phyloP scores from a whole-genome alignment of 2,888 invertebrate species.

The Uropetala carovei region DNA sequence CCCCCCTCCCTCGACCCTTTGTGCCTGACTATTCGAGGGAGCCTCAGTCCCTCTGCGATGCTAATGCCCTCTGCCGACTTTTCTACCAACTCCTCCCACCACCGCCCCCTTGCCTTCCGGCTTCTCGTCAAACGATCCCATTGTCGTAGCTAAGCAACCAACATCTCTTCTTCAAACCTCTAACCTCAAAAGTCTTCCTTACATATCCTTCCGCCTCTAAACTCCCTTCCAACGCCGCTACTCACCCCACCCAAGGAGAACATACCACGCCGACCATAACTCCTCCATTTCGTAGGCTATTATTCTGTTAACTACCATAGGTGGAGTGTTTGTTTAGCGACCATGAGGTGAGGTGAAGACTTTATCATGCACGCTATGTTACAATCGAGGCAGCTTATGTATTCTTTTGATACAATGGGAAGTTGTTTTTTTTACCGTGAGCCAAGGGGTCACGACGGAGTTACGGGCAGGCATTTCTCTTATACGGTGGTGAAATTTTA shows the following conservation, averaged over 20 bases:
- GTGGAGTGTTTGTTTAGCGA: not conserved
- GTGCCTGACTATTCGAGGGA: not conserved
- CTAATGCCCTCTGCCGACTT: constrained; percentile 57
- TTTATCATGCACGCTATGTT: constrained; percentile 22
- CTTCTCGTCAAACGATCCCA: constrained; percentile 35
- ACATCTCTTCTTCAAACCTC: constrained; percentile 6
- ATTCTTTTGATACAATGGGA: constrained; percentile 33
- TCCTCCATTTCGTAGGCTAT: constrained; percentile 1
- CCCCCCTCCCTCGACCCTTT: not conserved
- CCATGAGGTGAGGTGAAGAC: not conserved
- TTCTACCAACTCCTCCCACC: not conserved
- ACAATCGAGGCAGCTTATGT: not conserved
- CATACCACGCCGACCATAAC: constrained; percentile 12
- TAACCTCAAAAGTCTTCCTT: not conserved
- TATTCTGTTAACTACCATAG: constrained; percentile 28
- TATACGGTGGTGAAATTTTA: not conserved
- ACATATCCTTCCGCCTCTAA: constrained; percentile 4
- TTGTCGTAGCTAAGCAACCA: constrained; percentile 52
- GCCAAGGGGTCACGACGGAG: not conserved
- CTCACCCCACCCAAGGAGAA: not conserved
- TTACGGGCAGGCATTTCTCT: constrained; percentile 7
- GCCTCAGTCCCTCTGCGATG: constrained; percentile 19
- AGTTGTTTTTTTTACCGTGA: not conserved
- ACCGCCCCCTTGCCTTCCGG: not conserved
- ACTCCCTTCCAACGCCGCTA: not conserved